phyloP scores from a whole-genome alignment of 2,797 vertebrate genomes.

The Prunella strophiata region DNA sequence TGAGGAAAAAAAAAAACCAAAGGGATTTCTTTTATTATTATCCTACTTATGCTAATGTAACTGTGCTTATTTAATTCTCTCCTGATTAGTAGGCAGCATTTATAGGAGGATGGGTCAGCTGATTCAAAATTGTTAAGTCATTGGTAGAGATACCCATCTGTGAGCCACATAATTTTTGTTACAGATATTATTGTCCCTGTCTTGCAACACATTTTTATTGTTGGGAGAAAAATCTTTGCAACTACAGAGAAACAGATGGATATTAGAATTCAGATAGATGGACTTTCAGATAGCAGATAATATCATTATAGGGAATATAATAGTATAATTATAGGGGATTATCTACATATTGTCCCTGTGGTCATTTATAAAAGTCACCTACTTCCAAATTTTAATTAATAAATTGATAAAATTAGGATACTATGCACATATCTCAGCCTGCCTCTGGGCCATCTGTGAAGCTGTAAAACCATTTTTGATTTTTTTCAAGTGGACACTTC shows the following conservation, averaged over 20 bases:
- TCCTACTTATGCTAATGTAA: not conserved
- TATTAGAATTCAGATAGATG: not conserved
- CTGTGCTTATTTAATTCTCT: not conserved
- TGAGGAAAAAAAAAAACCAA: not conserved
- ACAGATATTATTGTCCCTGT: not conserved
- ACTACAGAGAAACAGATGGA: not conserved
- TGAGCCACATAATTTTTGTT: not conserved
- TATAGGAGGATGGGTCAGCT: not conserved
- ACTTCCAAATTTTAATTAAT: not conserved
- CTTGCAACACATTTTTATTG: not conserved
- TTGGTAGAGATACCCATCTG: not conserved
- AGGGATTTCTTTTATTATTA: not conserved
- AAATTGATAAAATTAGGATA: not conserved
- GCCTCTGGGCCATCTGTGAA: not conserved
- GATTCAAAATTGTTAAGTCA: not conserved
- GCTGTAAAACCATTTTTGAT: not conserved
- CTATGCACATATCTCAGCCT: not conserved
- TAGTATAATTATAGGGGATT: not conserved
- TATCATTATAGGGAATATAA: not conserved
- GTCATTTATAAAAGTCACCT: not conserved
- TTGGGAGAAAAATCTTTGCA: not conserved
- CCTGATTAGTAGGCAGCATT: not conserved
- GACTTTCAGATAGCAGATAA: not conserved
- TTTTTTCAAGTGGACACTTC: not conserved
- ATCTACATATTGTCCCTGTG: not conserved